These are phyloP conservation scores for Aeoliscus strigatus DNA, from an alignment of 2,797 vertebrate genomes.

Conservation along the genomic window DNA sequence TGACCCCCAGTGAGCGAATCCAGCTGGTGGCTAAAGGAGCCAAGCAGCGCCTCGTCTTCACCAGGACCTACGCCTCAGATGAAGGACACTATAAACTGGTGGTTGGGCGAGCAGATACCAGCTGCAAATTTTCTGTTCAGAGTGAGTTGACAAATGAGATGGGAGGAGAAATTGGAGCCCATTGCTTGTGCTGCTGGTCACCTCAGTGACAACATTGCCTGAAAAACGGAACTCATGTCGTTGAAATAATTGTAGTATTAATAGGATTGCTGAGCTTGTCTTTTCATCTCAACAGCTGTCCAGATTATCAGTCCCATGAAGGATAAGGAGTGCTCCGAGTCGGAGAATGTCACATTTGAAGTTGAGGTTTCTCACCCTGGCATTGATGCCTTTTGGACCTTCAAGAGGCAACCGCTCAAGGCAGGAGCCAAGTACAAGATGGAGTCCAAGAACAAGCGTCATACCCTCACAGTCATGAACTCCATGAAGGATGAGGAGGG, in stretches of 20 bases:
- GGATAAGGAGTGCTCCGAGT: conserved; percentile 92
- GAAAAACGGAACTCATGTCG: conserved; percentile 14
- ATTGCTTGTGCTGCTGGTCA: too few relatives aligned
- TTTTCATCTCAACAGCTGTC: conserved; percentile 88
- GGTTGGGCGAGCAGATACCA: conserved; percentile 89
- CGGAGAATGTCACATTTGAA: conserved; percentile 89
- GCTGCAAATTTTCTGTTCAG: conserved; percentile 86
- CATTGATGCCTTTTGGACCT: conserved; percentile 90
- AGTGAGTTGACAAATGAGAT: conserved; percentile 79
- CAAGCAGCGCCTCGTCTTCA: conserved; percentile 91
- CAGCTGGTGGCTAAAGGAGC: conserved; percentile 90
- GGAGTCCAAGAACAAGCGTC: conserved; percentile 81
- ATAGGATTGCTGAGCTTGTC: too few relatives aligned
- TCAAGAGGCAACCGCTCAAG: conserved; percentile 85
- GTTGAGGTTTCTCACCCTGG: conserved; percentile 91
- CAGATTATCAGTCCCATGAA: conserved; percentile 87
- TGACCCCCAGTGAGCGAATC: conserved; percentile 83
- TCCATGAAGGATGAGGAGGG: conserved; percentile 98
- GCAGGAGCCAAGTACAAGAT: conserved; percentile 86
- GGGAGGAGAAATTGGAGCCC: too few relatives aligned
- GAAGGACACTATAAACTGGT: conserved; percentile 85
- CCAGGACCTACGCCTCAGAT: conserved; percentile 85
- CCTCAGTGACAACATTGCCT: too few relatives aligned
- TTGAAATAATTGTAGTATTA: too few relatives aligned
- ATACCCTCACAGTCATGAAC: conserved; percentile 84